These are phyloP conservation scores for Pavo muticus DNA, from an alignment of 2,113 vertebrate genomes.

Conservation along the genomic window DNA sequence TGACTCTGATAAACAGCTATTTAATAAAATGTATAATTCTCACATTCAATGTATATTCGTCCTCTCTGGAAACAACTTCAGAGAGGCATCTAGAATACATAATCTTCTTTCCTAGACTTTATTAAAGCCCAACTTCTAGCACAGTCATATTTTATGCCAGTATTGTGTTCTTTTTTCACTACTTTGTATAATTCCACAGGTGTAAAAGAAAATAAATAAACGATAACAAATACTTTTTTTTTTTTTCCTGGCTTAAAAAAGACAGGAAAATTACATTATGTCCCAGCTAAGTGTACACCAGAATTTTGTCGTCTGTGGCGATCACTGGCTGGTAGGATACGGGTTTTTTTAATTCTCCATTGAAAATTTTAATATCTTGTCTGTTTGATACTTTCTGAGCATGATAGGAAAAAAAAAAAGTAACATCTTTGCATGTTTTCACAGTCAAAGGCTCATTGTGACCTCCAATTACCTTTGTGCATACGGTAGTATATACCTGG, in stretches of 20 bases:
- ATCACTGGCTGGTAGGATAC: background rate
- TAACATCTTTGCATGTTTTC: background rate
- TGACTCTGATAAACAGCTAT: background rate
- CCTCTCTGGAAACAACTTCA: background rate
- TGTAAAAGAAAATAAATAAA: background rate
- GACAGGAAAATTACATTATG: background rate
- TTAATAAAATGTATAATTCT: background rate
- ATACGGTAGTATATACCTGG: background rate
- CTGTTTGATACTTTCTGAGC: background rate
- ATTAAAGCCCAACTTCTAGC: background rate
- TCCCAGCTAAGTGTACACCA: background rate
- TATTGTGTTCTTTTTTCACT: background rate
- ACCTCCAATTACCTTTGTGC: background rate
- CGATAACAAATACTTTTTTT: background rate
- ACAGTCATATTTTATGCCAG: background rate
- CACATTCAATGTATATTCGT: background rate
- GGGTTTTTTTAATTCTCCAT: background rate
- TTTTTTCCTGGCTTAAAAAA: background rate
- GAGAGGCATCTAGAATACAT: background rate
- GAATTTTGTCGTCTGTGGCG: background rate
- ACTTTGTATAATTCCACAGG: background rate
- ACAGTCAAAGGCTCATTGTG: background rate
- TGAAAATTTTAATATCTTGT: background rate
- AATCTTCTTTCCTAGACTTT: background rate
- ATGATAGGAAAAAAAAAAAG: background rate